These are phyloP conservation scores for Spongilla lacustris DNA, from an alignment of 37 sponge, comb jelly and placozoan genomes.

Conservation along the genomic window DNA sequence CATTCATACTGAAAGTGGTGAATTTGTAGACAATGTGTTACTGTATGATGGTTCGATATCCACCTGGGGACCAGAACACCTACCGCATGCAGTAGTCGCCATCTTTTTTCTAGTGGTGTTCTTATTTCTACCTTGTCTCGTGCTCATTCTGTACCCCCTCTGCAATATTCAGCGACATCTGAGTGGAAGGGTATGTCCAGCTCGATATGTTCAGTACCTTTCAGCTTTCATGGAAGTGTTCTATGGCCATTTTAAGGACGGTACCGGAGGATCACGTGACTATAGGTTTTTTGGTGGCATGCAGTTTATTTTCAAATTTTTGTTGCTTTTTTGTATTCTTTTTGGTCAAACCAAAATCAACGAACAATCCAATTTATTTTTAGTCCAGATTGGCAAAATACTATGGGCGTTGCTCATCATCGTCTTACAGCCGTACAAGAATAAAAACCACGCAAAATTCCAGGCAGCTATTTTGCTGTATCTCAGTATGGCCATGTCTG, in stretches of 20 bases:
- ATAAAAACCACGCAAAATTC: too few relatives aligned
- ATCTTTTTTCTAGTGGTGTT: not conserved
- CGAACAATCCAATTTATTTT: too few relatives aligned
- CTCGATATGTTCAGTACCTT: not conserved
- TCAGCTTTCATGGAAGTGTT: constrained; percentile 7
- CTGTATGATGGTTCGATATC: not conserved
- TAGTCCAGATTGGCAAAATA: too few relatives aligned
- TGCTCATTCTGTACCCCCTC: not conserved
- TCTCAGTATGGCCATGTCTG: too few relatives aligned
- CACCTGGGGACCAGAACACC: not conserved
- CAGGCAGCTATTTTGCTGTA: too few relatives aligned
- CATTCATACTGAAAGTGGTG: not conserved
- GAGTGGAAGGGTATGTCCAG: not conserved
- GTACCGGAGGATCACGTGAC: not conserved
- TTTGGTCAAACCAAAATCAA: too few relatives aligned
- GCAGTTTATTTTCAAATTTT: not conserved
- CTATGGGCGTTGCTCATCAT: too few relatives aligned
- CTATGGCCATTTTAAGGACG: constrained; percentile 25
- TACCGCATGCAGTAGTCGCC: not conserved
- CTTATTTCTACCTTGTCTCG: not conserved
- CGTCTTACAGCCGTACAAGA: too few relatives aligned
- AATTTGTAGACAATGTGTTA: not conserved
- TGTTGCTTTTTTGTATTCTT: not conserved
- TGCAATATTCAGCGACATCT: not conserved
- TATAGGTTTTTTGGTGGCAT: not conserved